Base-by-base conservation (phyloP, 2,888 invertebrate species). In the Synanthedon myopaeformis region DNA sequence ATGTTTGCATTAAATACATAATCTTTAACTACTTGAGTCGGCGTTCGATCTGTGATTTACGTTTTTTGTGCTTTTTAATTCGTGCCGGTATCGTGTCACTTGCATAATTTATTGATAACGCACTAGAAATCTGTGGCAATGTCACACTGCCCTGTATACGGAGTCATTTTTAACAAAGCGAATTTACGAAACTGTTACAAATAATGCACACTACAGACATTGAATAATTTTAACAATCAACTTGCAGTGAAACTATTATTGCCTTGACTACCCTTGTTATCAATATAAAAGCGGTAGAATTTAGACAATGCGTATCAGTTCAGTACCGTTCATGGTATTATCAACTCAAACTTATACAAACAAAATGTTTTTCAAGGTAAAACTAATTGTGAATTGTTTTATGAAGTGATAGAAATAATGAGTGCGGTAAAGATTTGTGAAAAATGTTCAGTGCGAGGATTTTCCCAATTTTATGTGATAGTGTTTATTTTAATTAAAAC, bases 341-440 rank as follows among this genome's bases (percentile, higher is more conserved):
- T 67, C 71, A 70, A 61, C 60, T 56, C 55, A 50, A 57, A 35
- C 8, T 35, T 51, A 49, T 51, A 42, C 57, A 17, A 63, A 51
- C 57, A 75, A 71, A 72, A 85, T 86, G 85, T 70, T 77, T 62
- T 74, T 72, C 54, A 82, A 84, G 85, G 85, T 84, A 79, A 58
- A 45, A 45, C 6, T 2, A 35, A 35, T 35, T 35, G 35, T 35
- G 35, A 3, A 35, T 35, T 10, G 10, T 28, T 35, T 35, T 3
- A 35, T 10, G 8, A 35, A 35, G 35, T 35, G 35, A 35, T 35
- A 35, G 35, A 10, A 35, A 10, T 35, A 35, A 10, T 10, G 35
- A 35, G 35, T 35, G 35, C 28, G 28, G 5, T 10, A 35, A 35
- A 35, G 5, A 8, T 35, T 35, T 1, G 35, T 35, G 35, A 35